Conservation (phyloP, 1,140 invertebrate species). For the Dendrolimus kikuchii region DNA sequence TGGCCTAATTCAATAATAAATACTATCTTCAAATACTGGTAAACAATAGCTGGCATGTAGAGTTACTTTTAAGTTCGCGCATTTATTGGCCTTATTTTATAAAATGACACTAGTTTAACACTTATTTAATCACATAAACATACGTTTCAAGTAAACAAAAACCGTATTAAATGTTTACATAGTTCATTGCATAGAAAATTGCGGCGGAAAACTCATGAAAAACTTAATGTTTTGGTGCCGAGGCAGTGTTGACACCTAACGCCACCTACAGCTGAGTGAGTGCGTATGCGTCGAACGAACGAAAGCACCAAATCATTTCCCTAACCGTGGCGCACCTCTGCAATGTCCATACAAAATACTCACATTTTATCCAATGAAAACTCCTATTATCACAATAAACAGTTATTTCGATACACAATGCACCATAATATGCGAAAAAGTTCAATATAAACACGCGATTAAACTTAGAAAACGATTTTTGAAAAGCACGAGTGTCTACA, state of each 20-base stretch:
- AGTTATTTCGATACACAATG: constrained; percentile 60
- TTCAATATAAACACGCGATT: constrained; percentile 71
- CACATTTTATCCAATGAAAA: constrained; percentile 62
- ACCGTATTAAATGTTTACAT: constrained; percentile 43
- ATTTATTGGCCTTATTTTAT: constrained; percentile 37
- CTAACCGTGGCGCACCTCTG: constrained; percentile 71
- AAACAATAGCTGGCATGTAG: constrained; percentile 55
- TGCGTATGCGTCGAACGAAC: constrained; percentile 72
- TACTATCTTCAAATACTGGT: constrained; percentile 36
- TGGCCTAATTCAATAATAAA: constrained; percentile 34
- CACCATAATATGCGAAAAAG: constrained; percentile 72
- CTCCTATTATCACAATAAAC: constrained; percentile 66
- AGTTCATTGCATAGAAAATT: constrained; percentile 45
- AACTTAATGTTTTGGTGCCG: constrained; percentile 62
- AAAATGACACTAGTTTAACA: constrained; percentile 7
- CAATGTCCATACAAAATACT: constrained; percentile 69
- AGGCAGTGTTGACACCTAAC: constrained; percentile 61
- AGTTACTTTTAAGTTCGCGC: constrained; percentile 45
- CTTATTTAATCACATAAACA: constrained; percentile 19
- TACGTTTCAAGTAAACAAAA: constrained; percentile 23
- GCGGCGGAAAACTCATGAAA: constrained; percentile 69
- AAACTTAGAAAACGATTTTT: constrained; percentile 73
- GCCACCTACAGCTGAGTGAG: constrained; percentile 69
- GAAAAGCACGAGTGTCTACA: constrained; percentile 72
- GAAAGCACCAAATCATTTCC: constrained; percentile 73